phyloP scores from a whole-genome alignment of 2,113 vertebrate genomes.

The Columbina picui region DNA sequence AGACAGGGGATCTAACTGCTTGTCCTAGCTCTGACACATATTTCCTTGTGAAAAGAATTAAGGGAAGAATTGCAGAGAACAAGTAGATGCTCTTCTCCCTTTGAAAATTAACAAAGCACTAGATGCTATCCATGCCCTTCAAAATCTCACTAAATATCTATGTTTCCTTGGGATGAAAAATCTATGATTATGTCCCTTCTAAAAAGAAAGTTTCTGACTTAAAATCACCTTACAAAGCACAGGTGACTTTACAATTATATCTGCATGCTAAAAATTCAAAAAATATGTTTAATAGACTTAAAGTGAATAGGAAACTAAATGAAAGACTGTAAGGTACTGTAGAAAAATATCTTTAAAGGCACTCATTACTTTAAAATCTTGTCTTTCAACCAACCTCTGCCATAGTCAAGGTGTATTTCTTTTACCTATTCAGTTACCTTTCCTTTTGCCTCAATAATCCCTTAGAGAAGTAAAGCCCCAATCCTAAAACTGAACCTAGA shows the following conservation, averaged over 20 bases:
- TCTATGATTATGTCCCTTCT: neutral
- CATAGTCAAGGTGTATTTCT: neutral
- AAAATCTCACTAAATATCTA: neutral
- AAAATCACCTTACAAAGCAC: neutral
- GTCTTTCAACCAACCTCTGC: neutral
- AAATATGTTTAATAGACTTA: neutral
- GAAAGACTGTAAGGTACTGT: neutral
- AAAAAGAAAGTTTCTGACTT: neutral
- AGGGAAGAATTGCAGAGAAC: neutral
- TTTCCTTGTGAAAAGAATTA: neutral
- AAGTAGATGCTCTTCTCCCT: neutral
- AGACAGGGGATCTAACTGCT: neutral
- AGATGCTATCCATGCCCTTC: neutral
- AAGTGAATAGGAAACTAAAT: neutral
- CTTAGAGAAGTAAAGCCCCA: neutral
- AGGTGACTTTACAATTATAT: neutral
- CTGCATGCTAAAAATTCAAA: neutral
- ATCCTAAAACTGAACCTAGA: neutral
- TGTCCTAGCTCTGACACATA: neutral
- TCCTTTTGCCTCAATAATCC: neutral
- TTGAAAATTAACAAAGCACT: neutral
- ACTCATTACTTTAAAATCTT: neutral
- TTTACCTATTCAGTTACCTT: neutral
- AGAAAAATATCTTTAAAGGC: neutral
- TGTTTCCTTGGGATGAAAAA: neutral